Percentiles rank a stretch among this genome's conserved stretches.
These are phyloP conservation scores for Todiramphus chloris DNA, from an alignment of 2,113 vertebrate genomes.

Conservation along the genomic window DNA sequence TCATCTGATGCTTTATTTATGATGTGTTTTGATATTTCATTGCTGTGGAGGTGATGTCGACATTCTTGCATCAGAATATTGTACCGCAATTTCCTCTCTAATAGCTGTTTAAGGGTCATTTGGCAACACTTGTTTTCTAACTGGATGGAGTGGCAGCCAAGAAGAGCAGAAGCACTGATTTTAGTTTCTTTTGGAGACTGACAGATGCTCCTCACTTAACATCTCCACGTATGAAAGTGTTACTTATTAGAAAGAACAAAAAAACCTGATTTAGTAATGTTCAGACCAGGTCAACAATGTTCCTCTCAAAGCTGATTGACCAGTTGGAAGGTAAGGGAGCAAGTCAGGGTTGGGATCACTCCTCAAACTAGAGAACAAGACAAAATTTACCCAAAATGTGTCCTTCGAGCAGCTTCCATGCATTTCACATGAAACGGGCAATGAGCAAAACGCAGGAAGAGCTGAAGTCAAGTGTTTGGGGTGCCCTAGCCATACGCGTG, in stretches of 20 bases:
- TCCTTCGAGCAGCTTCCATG: not conserved
- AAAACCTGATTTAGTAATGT: not conserved
- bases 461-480: not conserved
- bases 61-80: not conserved
- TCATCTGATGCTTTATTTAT: not conserved
- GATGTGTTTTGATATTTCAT: not conserved
- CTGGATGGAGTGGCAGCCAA: not conserved
- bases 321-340: not conserved
- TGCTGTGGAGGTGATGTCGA: not conserved
- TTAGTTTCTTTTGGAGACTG: not conserved
- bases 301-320: not conserved
- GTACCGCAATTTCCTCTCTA: not conserved
- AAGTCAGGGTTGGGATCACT: not conserved
- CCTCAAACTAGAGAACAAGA: not conserved
- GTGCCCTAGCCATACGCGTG: not conserved
- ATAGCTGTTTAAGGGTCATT: not conserved
- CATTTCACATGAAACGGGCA: not conserved
- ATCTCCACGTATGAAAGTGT: not conserved
- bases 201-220: not conserved
- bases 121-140: not conserved
- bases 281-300: not conserved
- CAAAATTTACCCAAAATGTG: not conserved
- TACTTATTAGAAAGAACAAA: not conserved
- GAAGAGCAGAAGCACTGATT: not conserved
- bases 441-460: not conserved